Conservation (phyloP, 2,888 invertebrate genomes). For the Clistopyga incitator region DNA sequence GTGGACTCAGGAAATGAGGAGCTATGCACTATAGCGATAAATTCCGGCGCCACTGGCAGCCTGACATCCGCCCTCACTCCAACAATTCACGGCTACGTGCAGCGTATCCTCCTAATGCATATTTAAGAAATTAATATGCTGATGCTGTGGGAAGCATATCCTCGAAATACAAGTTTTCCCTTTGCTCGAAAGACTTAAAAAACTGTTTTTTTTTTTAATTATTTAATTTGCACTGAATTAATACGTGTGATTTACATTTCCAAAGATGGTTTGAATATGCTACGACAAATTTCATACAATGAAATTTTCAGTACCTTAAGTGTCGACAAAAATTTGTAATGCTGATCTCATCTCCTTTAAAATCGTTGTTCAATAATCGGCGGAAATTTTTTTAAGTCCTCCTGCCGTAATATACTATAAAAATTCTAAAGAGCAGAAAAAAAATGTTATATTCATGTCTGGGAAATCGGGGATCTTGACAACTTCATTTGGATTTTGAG, state of each 20-base stretch:
- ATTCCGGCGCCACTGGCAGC: not conserved
- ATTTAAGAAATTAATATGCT: slow-evolving; percentile 13
- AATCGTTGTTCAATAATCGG: too few relatives aligned
- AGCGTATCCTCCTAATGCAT: slow-evolving; percentile 7
- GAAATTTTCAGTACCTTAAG: too few relatives aligned
- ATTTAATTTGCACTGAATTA: not conserved
- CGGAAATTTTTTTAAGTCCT: too few relatives aligned
- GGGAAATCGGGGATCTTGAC: too few relatives aligned
- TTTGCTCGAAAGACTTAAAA: not conserved
- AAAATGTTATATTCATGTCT: too few relatives aligned
- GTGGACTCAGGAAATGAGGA: not conserved
- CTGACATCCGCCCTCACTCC: slow-evolving; percentile 19
- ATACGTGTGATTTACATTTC: not conserved
- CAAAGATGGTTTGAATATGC: too few relatives aligned
- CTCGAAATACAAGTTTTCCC: not conserved
- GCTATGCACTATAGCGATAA: slow-evolving; percentile 15
- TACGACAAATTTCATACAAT: too few relatives aligned
- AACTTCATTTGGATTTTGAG: too few relatives aligned
- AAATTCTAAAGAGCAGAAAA: too few relatives aligned
- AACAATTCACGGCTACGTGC: slow-evolving; percentile 18
- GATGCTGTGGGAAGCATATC: not conserved
- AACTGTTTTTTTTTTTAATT: not conserved
- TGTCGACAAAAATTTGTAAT: too few relatives aligned
- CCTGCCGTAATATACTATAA: too few relatives aligned
- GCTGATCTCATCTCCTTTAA: too few relatives aligned